Evolutionary conservation across 2,797 vertebrate species (phyloP).

Genomic region (Myripristis jacobus): DNA sequence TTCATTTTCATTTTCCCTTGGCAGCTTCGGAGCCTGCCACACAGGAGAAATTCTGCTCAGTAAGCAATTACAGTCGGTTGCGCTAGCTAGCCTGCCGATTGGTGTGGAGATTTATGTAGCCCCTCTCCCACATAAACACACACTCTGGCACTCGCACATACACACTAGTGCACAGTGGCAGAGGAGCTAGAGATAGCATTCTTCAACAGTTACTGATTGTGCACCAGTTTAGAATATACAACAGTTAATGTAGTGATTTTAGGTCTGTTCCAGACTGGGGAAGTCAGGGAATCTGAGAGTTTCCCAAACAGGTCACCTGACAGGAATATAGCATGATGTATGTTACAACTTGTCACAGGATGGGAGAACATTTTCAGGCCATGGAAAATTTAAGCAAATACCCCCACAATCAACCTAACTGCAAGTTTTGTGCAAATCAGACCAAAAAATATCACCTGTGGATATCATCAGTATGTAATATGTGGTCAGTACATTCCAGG

Average conservation of each 20-base stretch:
- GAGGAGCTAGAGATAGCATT: not conserved
- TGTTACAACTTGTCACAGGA: no score
- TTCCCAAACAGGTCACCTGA: no score
- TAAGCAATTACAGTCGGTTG: conserved; percentile 34
- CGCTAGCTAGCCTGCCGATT: conserved; percentile 26
- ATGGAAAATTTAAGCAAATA: no score
- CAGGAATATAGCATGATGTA: no score
- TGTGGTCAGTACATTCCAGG: no score
- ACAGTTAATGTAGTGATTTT: not conserved
- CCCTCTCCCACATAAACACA: not conserved
- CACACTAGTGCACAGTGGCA: conserved; percentile 5
- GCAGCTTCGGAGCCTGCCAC: conserved; percentile 1
- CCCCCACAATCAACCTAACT: no score
- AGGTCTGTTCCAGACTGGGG: no score
- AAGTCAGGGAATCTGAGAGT: no score
- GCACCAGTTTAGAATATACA: not conserved
- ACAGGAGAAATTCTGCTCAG: conserved; percentile 38
- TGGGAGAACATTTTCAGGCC: no score
- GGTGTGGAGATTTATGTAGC: conserved; percentile 34
- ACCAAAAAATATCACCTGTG: no score
- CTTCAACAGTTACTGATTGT: not conserved
- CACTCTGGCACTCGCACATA: not conserved
- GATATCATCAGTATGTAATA: no score
- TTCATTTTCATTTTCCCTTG: conserved; percentile 39
- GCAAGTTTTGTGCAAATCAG: no score